A percentile compares a stretch with the other conserved stretches of the same genome.
These are phyloP conservation scores for Sarcoramphus papa DNA, from an alignment of 2,797 vertebrate species.

Conservation along the genomic window DNA sequence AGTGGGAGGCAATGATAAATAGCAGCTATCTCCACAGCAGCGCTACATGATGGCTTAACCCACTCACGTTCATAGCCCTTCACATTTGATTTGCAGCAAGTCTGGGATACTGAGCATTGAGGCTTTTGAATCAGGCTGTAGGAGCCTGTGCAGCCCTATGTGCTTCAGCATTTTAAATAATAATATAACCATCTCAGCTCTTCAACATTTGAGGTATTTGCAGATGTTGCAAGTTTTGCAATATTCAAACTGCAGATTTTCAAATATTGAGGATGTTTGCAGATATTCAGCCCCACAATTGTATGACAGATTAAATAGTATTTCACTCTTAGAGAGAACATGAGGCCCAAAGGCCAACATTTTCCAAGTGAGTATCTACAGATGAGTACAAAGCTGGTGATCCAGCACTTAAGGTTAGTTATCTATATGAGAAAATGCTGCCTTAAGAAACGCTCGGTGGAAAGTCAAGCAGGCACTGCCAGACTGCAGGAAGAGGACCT, in stretches of 20 bases:
- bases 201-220: not conserved
- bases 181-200: not conserved
- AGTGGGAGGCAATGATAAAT: constrained; percentile 11
- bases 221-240: not conserved
- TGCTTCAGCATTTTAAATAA: not conserved
- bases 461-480: not conserved
- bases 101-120: not conserved
- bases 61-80: not conserved
- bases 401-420: not conserved
- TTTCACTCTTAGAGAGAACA: not conserved
- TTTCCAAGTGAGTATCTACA: not conserved
- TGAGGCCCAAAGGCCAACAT: not conserved
- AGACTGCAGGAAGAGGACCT: not conserved
- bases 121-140: not conserved
- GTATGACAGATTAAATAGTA: not conserved
- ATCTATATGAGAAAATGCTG: not conserved
- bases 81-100: constrained; percentile 10
- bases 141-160: not conserved
- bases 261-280: not conserved
- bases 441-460: not conserved
- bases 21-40: constrained; percentile 24
- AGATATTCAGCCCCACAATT: not conserved
- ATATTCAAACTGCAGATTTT: not conserved
- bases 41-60: not conserved
- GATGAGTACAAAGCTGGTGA: not conserved